A percentile compares a stretch with the other conserved stretches of the same genome.
phyloP scores from a whole-genome alignment of 1,140 invertebrate species.

The Drosophila eugracilis region DNA sequence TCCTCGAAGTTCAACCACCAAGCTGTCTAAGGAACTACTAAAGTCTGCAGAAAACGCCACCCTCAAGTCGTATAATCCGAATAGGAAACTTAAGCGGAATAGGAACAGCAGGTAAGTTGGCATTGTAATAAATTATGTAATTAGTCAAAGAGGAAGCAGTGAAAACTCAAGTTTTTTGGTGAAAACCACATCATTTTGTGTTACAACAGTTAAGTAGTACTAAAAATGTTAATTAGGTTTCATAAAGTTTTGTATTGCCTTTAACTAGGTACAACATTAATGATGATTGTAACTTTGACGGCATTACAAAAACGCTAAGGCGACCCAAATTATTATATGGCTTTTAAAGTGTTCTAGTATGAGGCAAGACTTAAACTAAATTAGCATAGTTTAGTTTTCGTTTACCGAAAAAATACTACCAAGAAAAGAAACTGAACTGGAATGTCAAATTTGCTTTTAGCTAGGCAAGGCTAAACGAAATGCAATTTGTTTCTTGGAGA shows the following conservation, averaged over 20 bases:
- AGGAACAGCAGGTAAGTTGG: conserved; percentile 73
- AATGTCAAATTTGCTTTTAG: background rate
- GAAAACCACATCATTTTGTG: background rate
- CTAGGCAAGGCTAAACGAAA: background rate
- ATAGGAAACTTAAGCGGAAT: conserved; percentile 82
- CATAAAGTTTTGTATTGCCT: conserved; percentile 11
- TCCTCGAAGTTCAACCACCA: conserved; percentile 55
- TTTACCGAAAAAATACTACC: conserved; percentile 1
- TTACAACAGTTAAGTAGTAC: conserved; percentile 5
- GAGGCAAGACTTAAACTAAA: background rate
- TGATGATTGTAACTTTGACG: background rate
- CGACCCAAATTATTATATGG: background rate
- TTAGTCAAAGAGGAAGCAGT: too few species aligned
- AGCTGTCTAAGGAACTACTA: conserved; percentile 67
- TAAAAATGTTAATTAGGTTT: conserved; percentile 10
- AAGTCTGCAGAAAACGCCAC: conserved; percentile 72
- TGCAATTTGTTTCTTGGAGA: background rate
- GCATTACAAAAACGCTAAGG: background rate
- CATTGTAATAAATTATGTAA: background rate
- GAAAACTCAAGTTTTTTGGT: background rate
- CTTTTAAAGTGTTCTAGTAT: background rate
- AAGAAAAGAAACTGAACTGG: background rate
- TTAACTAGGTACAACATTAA: conserved; percentile 1
- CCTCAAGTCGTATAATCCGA: conserved; percentile 84
- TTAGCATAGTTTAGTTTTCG: background rate